phyloP scores from a whole-genome alignment of 2,113 vertebrate species.

The Pedionomus torquatus region DNA sequence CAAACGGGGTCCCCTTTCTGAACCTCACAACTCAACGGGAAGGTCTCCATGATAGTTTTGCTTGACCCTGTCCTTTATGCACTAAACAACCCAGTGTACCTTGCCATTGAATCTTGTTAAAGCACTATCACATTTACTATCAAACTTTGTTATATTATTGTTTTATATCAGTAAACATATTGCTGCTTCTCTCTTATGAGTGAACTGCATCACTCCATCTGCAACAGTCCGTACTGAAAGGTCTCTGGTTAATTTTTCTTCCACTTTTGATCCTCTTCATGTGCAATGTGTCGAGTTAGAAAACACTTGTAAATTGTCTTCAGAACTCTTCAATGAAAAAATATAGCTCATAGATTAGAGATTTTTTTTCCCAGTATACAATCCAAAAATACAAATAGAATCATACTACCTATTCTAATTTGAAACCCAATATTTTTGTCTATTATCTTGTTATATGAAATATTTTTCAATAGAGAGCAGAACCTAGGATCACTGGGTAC shows the following conservation, averaged over 20 bases:
- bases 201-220: not conserved
- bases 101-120: not conserved
- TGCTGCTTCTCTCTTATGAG: not conserved
- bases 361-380: not conserved
- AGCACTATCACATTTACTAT: not conserved
- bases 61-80: not conserved
- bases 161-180: not conserved
- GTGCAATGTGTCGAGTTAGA: rapidly evolving
- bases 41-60: not conserved
- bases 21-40: not conserved
- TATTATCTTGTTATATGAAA: not conserved
- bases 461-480: not conserved
- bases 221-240: not conserved
- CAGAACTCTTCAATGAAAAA: not conserved
- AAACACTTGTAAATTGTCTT: not conserved
- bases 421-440: not conserved
- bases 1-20: not conserved
- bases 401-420: not conserved
- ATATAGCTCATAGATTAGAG: not conserved
- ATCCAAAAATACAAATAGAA: not conserved
- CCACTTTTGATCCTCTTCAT: not conserved
- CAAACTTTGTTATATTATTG: not conserved
- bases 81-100: not conserved
- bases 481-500: not conserved
- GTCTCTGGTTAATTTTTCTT: not conserved